Evolutionary conservation across 2,113 vertebrate genomes (phyloP).

Genomic region (Meles meles): DNA sequence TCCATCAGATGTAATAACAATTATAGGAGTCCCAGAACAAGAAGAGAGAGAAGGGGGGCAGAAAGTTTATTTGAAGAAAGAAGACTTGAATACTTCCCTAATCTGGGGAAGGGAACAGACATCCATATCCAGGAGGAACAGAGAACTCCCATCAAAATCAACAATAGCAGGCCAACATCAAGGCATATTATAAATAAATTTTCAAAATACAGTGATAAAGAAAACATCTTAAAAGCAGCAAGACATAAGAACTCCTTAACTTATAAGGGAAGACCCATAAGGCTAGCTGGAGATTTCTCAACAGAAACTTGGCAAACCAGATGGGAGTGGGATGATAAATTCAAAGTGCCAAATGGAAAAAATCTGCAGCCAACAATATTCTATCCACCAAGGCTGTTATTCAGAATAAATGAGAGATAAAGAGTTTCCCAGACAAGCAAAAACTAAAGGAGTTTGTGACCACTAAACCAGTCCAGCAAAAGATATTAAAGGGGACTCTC

Average conservation of each 20-base stretch:
- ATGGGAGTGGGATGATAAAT: no score
- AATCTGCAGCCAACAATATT: no score
- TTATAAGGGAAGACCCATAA: neutral
- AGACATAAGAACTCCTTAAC: neutral
- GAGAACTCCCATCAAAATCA: neutral
- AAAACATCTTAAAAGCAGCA: neutral
- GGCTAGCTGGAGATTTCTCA: neutral
- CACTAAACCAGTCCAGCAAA: no score
- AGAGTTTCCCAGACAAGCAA: no score
- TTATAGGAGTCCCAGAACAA: neutral
- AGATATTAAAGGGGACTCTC: no score
- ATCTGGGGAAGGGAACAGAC: neutral
- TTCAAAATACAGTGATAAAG: neutral
- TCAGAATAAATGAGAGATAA: no score
- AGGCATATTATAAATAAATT: neutral
- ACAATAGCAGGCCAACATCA: neutral
- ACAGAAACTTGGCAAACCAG: no score
- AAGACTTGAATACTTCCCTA: neutral
- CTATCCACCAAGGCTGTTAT: no score
- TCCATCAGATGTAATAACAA: no score
- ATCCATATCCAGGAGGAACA: neutral
- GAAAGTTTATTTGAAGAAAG: neutral
- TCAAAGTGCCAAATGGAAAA: no score
- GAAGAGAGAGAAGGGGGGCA: neutral
- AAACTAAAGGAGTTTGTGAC: no score